These are phyloP conservation scores for Megaptera novaeangliae DNA, from an alignment of 2,113 vertebrate species.

Conservation along the genomic window DNA sequence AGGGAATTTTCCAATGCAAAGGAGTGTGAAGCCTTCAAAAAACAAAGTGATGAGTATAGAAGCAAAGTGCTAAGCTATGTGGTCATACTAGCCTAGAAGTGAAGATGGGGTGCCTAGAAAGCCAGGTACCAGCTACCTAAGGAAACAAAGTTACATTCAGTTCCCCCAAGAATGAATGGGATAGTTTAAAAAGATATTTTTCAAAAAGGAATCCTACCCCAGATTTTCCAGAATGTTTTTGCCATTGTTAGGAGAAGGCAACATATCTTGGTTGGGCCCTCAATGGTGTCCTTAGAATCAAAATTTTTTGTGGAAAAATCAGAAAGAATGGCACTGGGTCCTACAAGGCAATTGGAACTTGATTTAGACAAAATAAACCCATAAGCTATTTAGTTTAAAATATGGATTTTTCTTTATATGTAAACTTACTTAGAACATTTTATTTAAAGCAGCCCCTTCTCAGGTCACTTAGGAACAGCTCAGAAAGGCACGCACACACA, in stretches of 20 bases:
- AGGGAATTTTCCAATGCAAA: not conserved
- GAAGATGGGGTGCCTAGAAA: not conserved
- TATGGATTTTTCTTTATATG: not conserved
- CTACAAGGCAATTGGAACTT: not conserved
- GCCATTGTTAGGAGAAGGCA: not conserved
- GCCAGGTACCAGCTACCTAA: not conserved
- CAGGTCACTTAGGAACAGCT: not conserved
- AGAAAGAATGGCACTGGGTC: not conserved
- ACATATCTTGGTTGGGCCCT: not conserved
- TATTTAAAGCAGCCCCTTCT: not conserved
- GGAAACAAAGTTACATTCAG: not conserved
- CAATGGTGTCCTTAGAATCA: not conserved
- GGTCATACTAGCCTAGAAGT: accelerated
- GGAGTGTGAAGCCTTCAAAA: not conserved
- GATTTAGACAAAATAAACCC: not conserved
- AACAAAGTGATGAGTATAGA: not conserved
- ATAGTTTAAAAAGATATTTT: not conserved
- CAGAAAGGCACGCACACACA: not conserved
- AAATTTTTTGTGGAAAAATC: not conserved
- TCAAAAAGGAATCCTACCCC: not conserved
- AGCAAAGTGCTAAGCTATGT: not conserved
- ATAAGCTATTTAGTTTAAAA: not conserved
- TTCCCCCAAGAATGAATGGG: not conserved
- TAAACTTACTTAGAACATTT: not conserved
- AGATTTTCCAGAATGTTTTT: not conserved